Conservation (phyloP, 2,113 vertebrate genomes). For the Piprites chloris region DNA sequence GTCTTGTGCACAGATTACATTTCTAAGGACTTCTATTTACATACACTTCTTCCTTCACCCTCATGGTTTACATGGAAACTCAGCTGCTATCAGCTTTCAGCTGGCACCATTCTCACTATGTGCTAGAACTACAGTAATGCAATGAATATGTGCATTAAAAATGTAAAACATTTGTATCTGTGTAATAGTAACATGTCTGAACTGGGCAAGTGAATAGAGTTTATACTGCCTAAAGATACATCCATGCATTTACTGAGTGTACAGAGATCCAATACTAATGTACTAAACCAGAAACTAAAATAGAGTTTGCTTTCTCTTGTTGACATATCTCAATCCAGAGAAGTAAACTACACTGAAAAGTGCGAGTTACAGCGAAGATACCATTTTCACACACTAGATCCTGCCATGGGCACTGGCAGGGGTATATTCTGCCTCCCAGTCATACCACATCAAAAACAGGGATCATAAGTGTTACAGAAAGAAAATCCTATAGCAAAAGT, state of each 20-base stretch:
- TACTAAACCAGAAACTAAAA: neutral
- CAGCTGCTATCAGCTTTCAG: neutral
- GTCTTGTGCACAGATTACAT: neutral
- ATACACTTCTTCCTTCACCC: neutral
- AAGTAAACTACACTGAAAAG: neutral
- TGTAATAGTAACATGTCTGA: neutral
- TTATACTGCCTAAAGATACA: neutral
- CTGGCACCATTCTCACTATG: neutral
- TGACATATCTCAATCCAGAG: neutral
- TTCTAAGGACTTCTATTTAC: neutral
- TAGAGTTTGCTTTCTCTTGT: neutral
- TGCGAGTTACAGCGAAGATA: neutral
- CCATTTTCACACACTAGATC: neutral
- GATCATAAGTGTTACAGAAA: neutral
- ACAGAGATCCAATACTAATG: neutral
- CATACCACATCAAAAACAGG: neutral
- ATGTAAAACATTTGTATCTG: neutral
- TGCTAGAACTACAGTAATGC: neutral
- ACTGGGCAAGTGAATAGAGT: neutral
- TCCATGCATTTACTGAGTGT: neutral
- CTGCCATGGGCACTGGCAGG: neutral
- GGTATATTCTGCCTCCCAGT: neutral
- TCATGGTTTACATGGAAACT: neutral
- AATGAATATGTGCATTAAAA: neutral
- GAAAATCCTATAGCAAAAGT: neutral